Evolutionary conservation across 1,140 invertebrate species (phyloP), one percentile per base, ranked within the genome.

Genomic region (Bombyx mandarina): DNA sequence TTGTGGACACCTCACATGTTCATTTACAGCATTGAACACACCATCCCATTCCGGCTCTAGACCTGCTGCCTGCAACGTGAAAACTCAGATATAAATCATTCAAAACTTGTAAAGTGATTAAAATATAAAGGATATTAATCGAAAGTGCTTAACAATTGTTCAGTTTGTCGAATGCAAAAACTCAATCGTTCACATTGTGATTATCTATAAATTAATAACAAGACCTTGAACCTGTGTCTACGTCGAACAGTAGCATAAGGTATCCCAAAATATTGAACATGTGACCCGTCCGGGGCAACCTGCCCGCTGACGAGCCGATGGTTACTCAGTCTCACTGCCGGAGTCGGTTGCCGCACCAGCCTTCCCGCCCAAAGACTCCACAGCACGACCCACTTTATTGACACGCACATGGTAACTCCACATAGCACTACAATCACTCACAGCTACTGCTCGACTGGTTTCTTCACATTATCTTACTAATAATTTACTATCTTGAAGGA

Each of bases 21-120:
- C 84, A 26, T 88, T 61, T 0, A 75, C 77, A 0, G 90, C 89
- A 53, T 91, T 85, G 49, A 76, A 75, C 3, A 89, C 61, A 1
- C 88, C 90, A 2, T 64, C 59, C 91, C 91, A 92, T 44, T 78
- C 59, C 56, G 88, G 79, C 1, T 76, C 63, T 0, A 88, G 88
- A 47, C 77, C 56, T 2, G 91, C 89, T 52, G 89, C 88, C 81
- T 79, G 75, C 52, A 85, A 85, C 4, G 18, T 56, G n/a, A 48
- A 7, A 12, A 22, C 48, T 35, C 26, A 35, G 26, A 35, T 35
- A 35, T 35, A 35, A 35, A 35, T 35, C 26, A 35, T 35, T 35
- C 2, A 35, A 35, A 35, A 35, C 26, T 35, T 35, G 26, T 35
- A 35, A 35, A 35, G 2, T 3, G 4, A 35, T 35, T 35, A 35